Evolutionary conservation across 1,140 invertebrate genomes (phyloP).

Genomic region (Archegozetes longisetosus): DNA sequence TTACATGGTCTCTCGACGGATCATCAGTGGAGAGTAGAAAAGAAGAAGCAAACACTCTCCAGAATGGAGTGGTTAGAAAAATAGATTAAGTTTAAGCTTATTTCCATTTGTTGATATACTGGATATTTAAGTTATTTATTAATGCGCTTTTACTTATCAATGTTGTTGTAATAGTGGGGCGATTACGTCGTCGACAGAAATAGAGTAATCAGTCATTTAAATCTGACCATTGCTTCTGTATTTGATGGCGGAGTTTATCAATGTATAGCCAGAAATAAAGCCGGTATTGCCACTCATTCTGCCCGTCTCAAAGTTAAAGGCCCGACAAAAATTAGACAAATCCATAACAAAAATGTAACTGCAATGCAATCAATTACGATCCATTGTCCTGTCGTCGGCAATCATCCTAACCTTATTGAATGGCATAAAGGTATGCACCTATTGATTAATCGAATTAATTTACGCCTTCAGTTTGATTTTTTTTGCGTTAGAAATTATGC

Average conservation of each 20-base stretch:
- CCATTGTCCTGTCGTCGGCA: conserved; percentile 23
- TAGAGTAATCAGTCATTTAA: conserved; percentile 30
- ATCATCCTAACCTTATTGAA: conserved; percentile 26
- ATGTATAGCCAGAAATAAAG: conserved; percentile 29
- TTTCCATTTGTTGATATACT: too few species aligned
- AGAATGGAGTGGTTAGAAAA: not conserved
- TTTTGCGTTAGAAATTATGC: too few species aligned
- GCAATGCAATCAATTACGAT: conserved; percentile 30
- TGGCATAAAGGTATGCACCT: conserved; percentile 35
- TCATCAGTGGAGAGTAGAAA: conserved; percentile 22
- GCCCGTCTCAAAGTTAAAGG: conserved; percentile 26
- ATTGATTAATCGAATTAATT: too few species aligned
- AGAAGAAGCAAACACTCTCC: not conserved
- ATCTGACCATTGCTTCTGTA: conserved; percentile 28
- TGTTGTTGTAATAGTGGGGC: conserved; percentile 17
- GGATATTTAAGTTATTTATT: too few species aligned
- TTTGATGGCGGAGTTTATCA: conserved; percentile 31
- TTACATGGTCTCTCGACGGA: conserved; percentile 34
- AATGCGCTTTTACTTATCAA: not conserved
- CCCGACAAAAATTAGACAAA: conserved; percentile 30
- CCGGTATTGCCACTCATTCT: conserved; percentile 26
- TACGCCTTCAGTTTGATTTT: too few species aligned
- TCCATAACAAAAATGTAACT: conserved; percentile 33
- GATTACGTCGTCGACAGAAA: conserved; percentile 22
- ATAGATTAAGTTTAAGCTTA: not conserved